Evolutionary conservation across 2,797 vertebrate species (phyloP).

Genomic region (Crypturellus tataupa): DNA sequence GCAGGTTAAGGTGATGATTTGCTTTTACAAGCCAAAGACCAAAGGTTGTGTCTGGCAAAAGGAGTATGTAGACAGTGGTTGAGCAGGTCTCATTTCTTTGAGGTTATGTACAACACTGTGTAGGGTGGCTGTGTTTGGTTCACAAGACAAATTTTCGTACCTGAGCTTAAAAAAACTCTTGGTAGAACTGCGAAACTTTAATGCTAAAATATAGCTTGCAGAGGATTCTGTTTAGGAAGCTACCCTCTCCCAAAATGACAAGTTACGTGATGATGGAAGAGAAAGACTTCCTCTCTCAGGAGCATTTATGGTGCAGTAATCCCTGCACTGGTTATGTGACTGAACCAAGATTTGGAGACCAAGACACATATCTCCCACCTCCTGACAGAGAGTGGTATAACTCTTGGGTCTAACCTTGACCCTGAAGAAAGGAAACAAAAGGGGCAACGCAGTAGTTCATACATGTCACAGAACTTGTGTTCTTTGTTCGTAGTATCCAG

Average conservation of each 20-base stretch:
- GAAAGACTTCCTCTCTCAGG: not conserved
- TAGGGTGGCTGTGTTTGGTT: not conserved
- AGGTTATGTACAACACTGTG: not conserved
- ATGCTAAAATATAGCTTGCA: not conserved
- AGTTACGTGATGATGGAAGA: not conserved
- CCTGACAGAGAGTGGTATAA: not conserved
- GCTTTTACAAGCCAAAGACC: not conserved
- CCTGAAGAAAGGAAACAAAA: not conserved
- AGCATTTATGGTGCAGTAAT: fast-evolving
- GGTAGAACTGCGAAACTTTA: not conserved
- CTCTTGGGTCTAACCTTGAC: not conserved
- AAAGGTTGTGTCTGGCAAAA: not conserved
- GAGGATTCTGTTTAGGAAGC: not conserved
- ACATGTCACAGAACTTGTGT: not conserved
- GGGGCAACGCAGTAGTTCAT: not conserved
- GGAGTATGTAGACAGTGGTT: not conserved
- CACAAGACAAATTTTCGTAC: not conserved
- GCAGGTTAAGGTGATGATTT: not conserved
- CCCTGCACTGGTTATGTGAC: not conserved
- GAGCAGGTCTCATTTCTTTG: not conserved
- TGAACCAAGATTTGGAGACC: not conserved
- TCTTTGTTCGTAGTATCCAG: not conserved
- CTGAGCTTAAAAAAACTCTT: not conserved
- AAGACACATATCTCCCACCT: not conserved
- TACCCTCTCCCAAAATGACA: not conserved